Evolutionary conservation across 2,888 invertebrate genomes (phyloP), one percentile per base, ranked within the genome.

Genomic region (Balanococcus diminutus): DNA sequence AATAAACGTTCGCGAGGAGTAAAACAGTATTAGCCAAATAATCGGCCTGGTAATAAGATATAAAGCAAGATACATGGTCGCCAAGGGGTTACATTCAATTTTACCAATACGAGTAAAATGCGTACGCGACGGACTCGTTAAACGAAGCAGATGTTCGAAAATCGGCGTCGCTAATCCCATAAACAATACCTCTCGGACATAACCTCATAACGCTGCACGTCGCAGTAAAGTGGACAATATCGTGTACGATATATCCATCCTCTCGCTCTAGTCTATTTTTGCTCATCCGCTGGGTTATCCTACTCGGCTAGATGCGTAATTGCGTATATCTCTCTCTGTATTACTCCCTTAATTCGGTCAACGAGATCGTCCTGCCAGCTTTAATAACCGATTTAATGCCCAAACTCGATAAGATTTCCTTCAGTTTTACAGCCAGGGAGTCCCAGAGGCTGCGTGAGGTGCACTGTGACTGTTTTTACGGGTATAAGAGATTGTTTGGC

Each of bases 1-100:
- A 9, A 19, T 25, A 61, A 61, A 61, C 25, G 61, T 46, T 46
- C 39, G 11, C 22, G 25, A 61, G 11, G 61, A 22, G 61, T 22
- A 61, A 14, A 46, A 46, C 25, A 11, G 22, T 61, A 61, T 61
- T 25, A 61, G 61, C 61, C 61, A 61, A 61, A 61, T 61, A 61
- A 61, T 61, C 61, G 61, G 61, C 61, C 25, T 25, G 9, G 61
- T 61, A 61, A 61, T 61, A 61, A 61, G 61, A 61, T 61, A 61
- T 61, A 61, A 61, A 61, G 61, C 61, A 61, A 61, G 61, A 61
- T 61, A 61, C 61, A 61, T 61, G 61, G 61, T 61, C 61, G 61
- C 61, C 61, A 61, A 61, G 61, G 61, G 61, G 61, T 61, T 61
- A 61, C 61, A 61, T 61, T 61, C 61, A 61, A 61, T 61, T 61